Evolutionary conservation across 2,797 vertebrate genomes (phyloP).

Genomic region (Chiroxiphia lanceolata): DNA sequence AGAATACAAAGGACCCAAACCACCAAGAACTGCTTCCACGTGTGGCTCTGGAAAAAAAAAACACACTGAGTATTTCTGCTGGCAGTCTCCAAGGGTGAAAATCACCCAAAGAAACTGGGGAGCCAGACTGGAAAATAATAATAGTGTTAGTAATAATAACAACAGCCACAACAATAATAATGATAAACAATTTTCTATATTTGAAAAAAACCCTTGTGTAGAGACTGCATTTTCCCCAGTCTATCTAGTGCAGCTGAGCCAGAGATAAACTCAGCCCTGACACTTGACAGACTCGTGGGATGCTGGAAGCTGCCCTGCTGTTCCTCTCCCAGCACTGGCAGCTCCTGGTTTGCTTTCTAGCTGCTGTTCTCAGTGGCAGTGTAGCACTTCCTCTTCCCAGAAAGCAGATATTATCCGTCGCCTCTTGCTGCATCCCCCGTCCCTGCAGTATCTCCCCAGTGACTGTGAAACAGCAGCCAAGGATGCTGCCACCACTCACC

Average conservation of each 20-base stretch:
- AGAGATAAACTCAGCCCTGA: background rate
- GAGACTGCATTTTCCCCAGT: background rate
- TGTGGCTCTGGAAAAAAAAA: background rate
- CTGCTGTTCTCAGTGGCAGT: background rate
- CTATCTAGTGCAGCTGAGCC: background rate
- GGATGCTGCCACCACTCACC: background rate
- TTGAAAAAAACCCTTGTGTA: background rate
- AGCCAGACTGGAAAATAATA: conserved; percentile 3
- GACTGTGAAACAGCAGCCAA: background rate
- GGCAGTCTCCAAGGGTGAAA: background rate
- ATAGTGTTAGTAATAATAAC: background rate
- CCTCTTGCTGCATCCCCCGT: background rate
- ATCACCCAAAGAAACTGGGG: background rate
- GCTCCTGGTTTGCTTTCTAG: background rate
- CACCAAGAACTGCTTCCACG: conserved; percentile 10
- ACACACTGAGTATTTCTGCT: background rate
- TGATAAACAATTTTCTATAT: background rate
- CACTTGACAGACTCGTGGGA: background rate
- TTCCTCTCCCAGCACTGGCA: background rate
- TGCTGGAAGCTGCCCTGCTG: background rate
- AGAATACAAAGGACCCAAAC: conserved; percentile 31
- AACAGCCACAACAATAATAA: background rate
- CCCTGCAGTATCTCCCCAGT: background rate
- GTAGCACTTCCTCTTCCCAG: background rate
- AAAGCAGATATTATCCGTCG: background rate